Evolutionary conservation across 1,140 invertebrate genomes (phyloP).

Genomic region (Pectinophora gossypiella): DNA sequence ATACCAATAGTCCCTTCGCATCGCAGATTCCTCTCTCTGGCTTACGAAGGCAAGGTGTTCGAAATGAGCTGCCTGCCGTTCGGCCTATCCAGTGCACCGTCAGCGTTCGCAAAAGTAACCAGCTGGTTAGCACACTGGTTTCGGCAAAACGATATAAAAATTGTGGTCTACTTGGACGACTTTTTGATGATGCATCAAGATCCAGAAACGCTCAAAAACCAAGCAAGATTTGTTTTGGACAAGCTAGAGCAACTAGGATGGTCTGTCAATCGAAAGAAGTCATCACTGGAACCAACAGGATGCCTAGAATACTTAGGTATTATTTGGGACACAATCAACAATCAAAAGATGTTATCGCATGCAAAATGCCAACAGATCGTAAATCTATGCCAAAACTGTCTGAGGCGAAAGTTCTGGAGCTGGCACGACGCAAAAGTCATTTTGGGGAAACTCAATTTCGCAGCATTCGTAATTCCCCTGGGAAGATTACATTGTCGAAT

Average conservation of each 20-base stretch:
- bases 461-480: constrained; percentile 74
- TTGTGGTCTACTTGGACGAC: constrained; percentile 29
- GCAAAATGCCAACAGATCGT: constrained; percentile 1
- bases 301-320: constrained; percentile 12
- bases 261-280: constrained; percentile 7
- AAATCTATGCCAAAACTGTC: background rate
- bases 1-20: constrained; percentile 15
- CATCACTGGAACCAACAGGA: background rate
- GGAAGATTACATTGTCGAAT: constrained; percentile 31
- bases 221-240: background rate
- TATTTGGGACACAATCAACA: constrained; percentile 10
- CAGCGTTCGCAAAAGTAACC: constrained; percentile 27
- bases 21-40: constrained; percentile 20
- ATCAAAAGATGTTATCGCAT: constrained; percentile 7
- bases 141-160: constrained; percentile 10
- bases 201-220: background rate
- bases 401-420: background rate
- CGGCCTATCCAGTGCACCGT: constrained; percentile 25
- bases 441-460: constrained; percentile 36
- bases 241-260: constrained; percentile 8
- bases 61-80: constrained; percentile 34
- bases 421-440: constrained; percentile 9
- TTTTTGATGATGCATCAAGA: constrained; percentile 18
- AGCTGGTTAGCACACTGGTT: constrained; percentile 27
- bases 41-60: constrained; percentile 6